Evolutionary conservation across 2,113 vertebrate species (phyloP), one percentile per base, ranked within the genome.

Genomic region (Periophthalmodon schlosseri): DNA sequence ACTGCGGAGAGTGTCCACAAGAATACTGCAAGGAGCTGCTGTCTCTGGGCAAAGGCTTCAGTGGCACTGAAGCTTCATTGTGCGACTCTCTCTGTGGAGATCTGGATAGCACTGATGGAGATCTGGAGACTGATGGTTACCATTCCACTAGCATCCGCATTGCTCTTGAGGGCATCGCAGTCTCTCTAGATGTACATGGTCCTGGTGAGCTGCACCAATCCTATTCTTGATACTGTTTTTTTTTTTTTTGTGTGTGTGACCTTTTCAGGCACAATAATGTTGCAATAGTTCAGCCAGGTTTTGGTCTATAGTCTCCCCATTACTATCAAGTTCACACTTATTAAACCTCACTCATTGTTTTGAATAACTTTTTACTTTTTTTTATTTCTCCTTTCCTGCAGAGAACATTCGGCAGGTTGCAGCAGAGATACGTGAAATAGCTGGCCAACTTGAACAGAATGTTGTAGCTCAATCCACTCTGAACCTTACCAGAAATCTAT

Each of bases 71-170:
- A 0, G 3, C 6, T 14, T 0, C 8, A 3, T 0, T 1, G 0
- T 10, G 52, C 3, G 2, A 3, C 2, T 46, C 49, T 4, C 76
- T 75, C 1, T 80, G 87, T 0, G 92, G 80, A 1, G 79, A 86
- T 10, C 60, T 94, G 6, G 89, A 94, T 28, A 28, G 28, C 52
- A 58, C 83, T 0, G 83, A 89, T 0, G 92, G 82, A 1, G 80
- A 86, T 14, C 66, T 94, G 3, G 89, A 94, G 58, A 66, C 83
- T 0, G 94, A 94, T 10, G 93, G 94, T 1, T 79, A 92, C 58
- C 0, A 69, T 18, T 1, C n/a, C 24, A 18, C 4, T n/a, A 28
- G 0, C 36, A 44, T 73, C 21, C 23, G 18, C 0, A 1, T 2
- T 0, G 16, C 13, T 13, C 0, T 87, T 0, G 18, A 12, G 0